These are phyloP conservation scores for Rhinogobio ventralis DNA, from an alignment of 2,797 vertebrate genomes.

Conservation along the genomic window DNA sequence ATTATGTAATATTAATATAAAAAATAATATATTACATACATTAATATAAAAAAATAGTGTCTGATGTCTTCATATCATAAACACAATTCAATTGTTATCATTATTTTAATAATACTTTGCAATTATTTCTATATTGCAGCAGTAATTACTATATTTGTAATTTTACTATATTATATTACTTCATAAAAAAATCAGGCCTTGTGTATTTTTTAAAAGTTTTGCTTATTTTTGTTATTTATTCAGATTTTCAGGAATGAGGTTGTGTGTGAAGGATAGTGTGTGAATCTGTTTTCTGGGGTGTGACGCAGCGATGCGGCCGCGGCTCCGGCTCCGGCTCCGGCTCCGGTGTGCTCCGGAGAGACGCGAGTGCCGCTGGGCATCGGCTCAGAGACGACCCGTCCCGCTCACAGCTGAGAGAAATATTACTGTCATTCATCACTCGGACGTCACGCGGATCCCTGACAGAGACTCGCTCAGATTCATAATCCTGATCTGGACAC, in stretches of 20 bases:
- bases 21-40: background rate
- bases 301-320: background rate
- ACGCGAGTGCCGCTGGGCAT: background rate
- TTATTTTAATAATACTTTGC: background rate
- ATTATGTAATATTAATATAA: background rate
- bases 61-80: background rate
- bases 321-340: background rate
- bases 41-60: background rate
- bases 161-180: background rate
- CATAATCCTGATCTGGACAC: background rate
- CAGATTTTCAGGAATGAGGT: too few species aligned
- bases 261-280: too few species aligned
- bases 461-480: background rate
- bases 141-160: background rate
- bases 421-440: conserved; percentile 23
- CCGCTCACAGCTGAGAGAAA: conserved; percentile 13
- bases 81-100: background rate
- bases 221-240: background rate
- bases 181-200: background rate
- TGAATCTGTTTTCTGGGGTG: too few species aligned
- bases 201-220: background rate
- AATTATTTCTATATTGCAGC: background rate
- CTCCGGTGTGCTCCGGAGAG: background rate
- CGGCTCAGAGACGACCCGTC: too few species aligned
- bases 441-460: conserved; percentile 14